Evolutionary conservation across 2,113 vertebrate genomes (phyloP).

Genomic region (Thomomys bottae): DNA sequence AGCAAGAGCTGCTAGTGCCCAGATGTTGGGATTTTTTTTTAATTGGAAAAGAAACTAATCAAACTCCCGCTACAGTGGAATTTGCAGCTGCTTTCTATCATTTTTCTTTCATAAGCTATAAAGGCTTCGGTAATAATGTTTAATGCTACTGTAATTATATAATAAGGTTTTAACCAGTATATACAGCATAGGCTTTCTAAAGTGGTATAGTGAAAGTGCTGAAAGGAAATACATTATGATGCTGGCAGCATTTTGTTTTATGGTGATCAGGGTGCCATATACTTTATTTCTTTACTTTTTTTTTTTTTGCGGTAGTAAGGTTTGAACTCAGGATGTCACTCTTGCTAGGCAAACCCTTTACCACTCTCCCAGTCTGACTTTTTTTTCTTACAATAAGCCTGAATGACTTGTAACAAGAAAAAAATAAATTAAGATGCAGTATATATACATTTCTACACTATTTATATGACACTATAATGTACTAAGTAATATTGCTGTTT

Average conservation of each 20-base stretch:
- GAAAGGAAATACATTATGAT: slow-evolving; percentile 2
- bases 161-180: slow-evolving; percentile 26
- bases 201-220: not conserved
- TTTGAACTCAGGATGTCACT: no score
- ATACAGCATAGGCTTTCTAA: not conserved
- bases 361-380: not conserved
- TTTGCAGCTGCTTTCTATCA: not conserved
- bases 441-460: not conserved
- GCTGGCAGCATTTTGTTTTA: slow-evolving; percentile 22
- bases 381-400: not conserved
- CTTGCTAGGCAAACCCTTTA: no score
- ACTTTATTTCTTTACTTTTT: not conserved
- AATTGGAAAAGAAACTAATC: slow-evolving; percentile 47
- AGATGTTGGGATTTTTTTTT: not conserved
- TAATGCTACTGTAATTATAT: slow-evolving; percentile 15
- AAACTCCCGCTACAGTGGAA: slow-evolving; percentile 47
- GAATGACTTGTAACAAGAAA: slow-evolving; percentile 6
- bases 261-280: not conserved
- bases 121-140: slow-evolving; percentile 5
- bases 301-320: no score
- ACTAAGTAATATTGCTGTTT: not conserved
- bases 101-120: slow-evolving; percentile 36
- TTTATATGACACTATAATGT: not conserved
- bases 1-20: no score
- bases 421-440: not conserved